These are phyloP conservation scores for Pelvicachromis taeniatus DNA, from an alignment of 2,113 vertebrate genomes.

Conservation along the genomic window DNA sequence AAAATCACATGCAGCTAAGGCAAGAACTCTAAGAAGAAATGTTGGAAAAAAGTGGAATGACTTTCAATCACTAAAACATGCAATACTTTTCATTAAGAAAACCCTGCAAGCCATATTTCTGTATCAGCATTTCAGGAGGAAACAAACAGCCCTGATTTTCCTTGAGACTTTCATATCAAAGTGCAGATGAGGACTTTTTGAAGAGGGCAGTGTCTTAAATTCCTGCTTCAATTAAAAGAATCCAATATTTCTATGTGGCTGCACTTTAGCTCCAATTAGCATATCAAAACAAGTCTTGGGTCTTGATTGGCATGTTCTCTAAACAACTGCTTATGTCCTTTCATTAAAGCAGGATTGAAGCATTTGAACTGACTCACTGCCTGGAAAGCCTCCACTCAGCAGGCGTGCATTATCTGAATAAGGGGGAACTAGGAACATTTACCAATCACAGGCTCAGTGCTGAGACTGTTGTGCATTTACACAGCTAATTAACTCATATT, in stretches of 20 bases:
- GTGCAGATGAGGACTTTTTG: background rate
- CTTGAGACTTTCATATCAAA: background rate
- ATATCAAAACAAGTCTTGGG: constrained; percentile 41
- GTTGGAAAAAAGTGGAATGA: background rate
- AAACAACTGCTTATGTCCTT: constrained; percentile 33
- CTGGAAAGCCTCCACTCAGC: constrained; percentile 52
- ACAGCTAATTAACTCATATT: background rate
- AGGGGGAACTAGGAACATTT: background rate
- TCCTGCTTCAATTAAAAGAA: background rate
- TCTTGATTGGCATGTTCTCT: constrained; percentile 43
- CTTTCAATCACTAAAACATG: background rate
- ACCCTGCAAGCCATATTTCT: background rate
- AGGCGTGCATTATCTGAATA: constrained; percentile 21
- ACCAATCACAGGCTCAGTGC: constrained; percentile 4
- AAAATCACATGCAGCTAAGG: background rate
- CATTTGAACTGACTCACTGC: constrained; percentile 32
- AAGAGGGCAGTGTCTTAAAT: background rate
- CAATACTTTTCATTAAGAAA: background rate
- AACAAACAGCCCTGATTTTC: background rate
- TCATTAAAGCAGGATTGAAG: constrained; percentile 35
- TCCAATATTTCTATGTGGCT: background rate
- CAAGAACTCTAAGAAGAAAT: background rate
- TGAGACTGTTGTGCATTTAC: background rate
- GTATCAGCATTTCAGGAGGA: background rate
- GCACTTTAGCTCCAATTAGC: constrained; percentile 22